Evolutionary conservation across 2,797 vertebrate genomes (phyloP).

Genomic region (Margarornis squamiger): DNA sequence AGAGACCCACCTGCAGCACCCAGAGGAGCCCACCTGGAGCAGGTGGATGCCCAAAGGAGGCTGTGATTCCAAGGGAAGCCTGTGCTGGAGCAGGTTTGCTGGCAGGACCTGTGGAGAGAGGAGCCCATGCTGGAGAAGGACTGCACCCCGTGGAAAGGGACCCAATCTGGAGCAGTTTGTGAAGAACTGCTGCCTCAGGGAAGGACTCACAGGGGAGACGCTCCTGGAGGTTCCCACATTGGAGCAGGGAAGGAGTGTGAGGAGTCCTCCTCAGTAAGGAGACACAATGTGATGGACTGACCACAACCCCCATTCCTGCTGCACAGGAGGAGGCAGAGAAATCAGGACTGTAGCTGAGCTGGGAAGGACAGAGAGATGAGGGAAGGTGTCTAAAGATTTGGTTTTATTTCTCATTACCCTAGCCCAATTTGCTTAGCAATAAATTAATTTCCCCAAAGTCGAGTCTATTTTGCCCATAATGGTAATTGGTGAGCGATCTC

Average conservation of each 20-base stretch:
- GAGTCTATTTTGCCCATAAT: neutral
- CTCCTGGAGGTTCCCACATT: neutral
- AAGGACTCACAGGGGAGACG: neutral
- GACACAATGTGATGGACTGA: neutral
- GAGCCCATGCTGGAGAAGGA: neutral
- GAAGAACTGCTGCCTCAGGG: neutral
- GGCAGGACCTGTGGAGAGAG: neutral
- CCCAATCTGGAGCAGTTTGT: neutral
- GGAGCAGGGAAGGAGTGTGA: neutral
- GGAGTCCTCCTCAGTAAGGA: neutral
- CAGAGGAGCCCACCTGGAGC: rapidly evolving
- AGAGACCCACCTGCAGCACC: neutral
- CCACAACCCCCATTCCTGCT: neutral
- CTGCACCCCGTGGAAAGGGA: too few species aligned
- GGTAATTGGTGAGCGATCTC: neutral
- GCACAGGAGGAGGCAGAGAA: neutral
- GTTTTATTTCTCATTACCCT: neutral
- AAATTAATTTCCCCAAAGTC: neutral
- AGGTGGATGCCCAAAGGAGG: neutral
- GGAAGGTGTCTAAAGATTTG: neutral
- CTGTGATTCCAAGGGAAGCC: neutral
- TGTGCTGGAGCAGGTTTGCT: neutral
- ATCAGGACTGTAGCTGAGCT: neutral
- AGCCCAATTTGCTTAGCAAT: neutral
- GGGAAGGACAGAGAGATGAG: neutral